These are phyloP conservation scores for Salvator merianae DNA, from an alignment of 2,113 vertebrate species.

Conservation along the genomic window DNA sequence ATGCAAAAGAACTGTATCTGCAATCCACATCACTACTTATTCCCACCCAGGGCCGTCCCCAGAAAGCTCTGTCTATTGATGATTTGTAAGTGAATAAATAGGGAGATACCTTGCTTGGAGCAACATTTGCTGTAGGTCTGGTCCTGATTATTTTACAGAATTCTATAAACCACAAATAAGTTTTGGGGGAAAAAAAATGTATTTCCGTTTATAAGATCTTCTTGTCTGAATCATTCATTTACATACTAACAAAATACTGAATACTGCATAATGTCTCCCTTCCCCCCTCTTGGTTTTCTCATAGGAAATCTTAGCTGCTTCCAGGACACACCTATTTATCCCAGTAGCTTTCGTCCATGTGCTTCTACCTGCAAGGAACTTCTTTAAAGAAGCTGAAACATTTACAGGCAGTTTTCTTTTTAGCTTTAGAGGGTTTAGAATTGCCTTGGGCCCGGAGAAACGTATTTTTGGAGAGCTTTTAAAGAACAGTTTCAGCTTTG, in stretches of 20 bases:
- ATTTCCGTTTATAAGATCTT: background rate
- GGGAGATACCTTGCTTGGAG: background rate
- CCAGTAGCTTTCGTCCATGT: constrained; percentile 53
- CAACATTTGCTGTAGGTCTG: background rate
- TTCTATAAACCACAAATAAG: background rate
- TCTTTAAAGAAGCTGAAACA: constrained; percentile 66
- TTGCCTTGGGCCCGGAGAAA: constrained; percentile 71
- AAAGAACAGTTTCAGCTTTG: constrained; percentile 70
- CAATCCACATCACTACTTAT: no score
- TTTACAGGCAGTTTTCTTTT: constrained; percentile 66
- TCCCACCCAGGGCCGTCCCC: no score
- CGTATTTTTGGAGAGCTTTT: constrained; percentile 71
- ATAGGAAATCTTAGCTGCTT: constrained; percentile 55
- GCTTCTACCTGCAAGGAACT: constrained; percentile 37
- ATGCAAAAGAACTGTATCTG: no score
- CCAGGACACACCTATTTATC: constrained; percentile 54
- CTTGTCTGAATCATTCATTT: background rate
- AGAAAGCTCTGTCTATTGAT: no score
- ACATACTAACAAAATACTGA: background rate
- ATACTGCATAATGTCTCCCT: constrained; percentile 42
- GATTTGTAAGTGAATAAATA: background rate
- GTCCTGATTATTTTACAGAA: background rate
- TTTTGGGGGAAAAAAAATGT: background rate
- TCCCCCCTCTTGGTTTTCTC: constrained; percentile 31
- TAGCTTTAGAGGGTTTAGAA: constrained; percentile 70